Percentiles rank a stretch among this genome's conserved stretches.
Conservation (phyloP, 2,888 invertebrate genomes). For the Galerucella calmariensis region DNA sequence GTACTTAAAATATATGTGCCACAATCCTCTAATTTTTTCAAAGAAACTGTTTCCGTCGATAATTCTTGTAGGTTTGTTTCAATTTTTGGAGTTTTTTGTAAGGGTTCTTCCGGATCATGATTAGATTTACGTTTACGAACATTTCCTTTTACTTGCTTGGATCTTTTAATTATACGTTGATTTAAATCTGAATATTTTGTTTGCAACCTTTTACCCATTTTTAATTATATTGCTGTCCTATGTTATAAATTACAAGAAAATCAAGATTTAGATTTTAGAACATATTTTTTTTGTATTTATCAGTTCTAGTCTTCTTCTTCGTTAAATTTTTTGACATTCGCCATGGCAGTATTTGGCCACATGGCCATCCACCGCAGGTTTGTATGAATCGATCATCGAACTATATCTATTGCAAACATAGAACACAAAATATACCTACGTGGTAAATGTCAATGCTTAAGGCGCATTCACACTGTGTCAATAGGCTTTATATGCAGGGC, state of each 20-base stretch:
- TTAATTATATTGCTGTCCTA: constrained; percentile 10
- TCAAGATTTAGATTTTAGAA: no score
- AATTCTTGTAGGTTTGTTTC: constrained; percentile 2
- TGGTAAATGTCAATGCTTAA: no score
- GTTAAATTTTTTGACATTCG: not conserved
- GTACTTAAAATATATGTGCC: constrained; percentile 15
- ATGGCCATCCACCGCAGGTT: not conserved
- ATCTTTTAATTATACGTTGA: constrained; percentile 38
- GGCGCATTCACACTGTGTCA: no score
- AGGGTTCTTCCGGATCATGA: constrained; percentile 19
- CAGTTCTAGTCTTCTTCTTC: not conserved
- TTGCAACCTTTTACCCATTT: constrained; percentile 45
- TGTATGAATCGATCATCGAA: not conserved
- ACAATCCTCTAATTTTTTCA: constrained; percentile 3
- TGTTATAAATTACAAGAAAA: no score
- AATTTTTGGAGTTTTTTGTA: constrained; percentile 21
- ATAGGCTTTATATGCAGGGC: no score
- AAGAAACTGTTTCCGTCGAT: constrained; percentile 13
- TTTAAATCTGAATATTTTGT: constrained; percentile 40
- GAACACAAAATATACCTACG: no score
- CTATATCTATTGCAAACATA: no score
- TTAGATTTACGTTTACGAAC: constrained; percentile 11
- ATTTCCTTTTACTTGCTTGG: constrained; percentile 19
- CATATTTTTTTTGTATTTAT: not conserved
- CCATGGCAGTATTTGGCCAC: not conserved